Base-by-base conservation (phyloP, 2,113 vertebrate species). In the Halichoeres trimaculatus region DNA sequence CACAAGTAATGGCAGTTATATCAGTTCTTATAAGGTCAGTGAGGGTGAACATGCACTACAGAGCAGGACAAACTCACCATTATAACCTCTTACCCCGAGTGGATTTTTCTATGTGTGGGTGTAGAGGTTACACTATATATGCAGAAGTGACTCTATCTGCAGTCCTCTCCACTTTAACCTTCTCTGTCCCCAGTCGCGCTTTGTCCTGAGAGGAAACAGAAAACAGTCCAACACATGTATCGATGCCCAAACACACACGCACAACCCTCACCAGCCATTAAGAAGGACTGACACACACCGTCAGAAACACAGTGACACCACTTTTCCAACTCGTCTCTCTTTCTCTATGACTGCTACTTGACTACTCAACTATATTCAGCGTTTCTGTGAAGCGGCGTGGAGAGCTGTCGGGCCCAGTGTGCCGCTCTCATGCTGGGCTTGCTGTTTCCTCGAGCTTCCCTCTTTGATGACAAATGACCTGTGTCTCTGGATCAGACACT, bases 381-480 rank as follows among this genome's bases (percentile, higher is more conserved):
- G 43, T 40, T 76, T 90, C 72, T 62, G 61, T 36, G 1, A 70
- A 72, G 70, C 74, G 47, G 70, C 66, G 69, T 20, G 35, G 72
- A 73, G 67, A 80, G 82, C 86, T 83, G 82, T 81, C 85, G 82
- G 50, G 81, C 81, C 53, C 83, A 47, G 63, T 61, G 79, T 64
- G 76, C 68, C 45, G 81, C 68, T 67, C 76, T 58, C 78, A 64
- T 85, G 83, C 89, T 88, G 85, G 88, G 78, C 55, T 74, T 66
- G 85, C 85, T 73, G 87, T 90, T 90, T 90, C 86, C 84, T 72
- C 57, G 24, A 72, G 68, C 80, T 70, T 78, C 76, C 74, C 80
- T 85, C 84, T 80, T 76, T 90, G 82, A 93, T 91, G 91, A 93
- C 87, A 88, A 93, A 92, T 89, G 90, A 92, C 89, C 90, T 77